These are phyloP conservation scores for Physella acuta DNA, from an alignment of 1,140 invertebrate genomes.

Conservation along the genomic window DNA sequence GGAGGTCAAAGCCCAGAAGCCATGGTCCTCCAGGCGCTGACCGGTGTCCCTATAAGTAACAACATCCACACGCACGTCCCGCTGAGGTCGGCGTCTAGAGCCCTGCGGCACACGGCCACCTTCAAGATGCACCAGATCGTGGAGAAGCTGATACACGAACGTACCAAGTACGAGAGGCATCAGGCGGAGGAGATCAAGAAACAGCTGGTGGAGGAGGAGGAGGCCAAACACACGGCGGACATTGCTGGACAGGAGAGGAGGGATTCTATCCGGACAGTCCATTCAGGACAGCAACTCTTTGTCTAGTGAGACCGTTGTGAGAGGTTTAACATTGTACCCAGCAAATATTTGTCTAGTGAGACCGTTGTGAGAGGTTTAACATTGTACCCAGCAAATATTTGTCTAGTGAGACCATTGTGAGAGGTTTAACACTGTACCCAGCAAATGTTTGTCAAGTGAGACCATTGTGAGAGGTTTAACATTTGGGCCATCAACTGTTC, in stretches of 20 bases:
- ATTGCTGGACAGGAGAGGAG: background rate
- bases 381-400: too few relatives aligned
- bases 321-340: too few relatives aligned
- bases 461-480: too few relatives aligned
- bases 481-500: too few relatives aligned
- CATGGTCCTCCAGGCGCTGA: conserved; percentile 42
- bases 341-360: too few relatives aligned
- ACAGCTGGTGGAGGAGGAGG: conserved; percentile 29
- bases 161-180: conserved; percentile 47
- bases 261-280: too few relatives aligned
- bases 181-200: conserved; percentile 45
- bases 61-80: conserved; percentile 23
- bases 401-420: too few relatives aligned
- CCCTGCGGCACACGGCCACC: conserved; percentile 47
- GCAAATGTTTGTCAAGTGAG: too few relatives aligned
- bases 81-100: conserved; percentile 11
- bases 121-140: conserved; percentile 52
- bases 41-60: conserved; percentile 31
- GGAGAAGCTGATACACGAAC: conserved; percentile 41
- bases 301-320: background rate
- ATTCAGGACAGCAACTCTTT: too few relatives aligned
- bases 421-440: too few relatives aligned
- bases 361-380: too few relatives aligned
- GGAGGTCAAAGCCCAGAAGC: conserved; percentile 33
- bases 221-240: background rate